Evolutionary conservation across 2,113 vertebrate species (phyloP).

Genomic region (Cavia aperea): DNA sequence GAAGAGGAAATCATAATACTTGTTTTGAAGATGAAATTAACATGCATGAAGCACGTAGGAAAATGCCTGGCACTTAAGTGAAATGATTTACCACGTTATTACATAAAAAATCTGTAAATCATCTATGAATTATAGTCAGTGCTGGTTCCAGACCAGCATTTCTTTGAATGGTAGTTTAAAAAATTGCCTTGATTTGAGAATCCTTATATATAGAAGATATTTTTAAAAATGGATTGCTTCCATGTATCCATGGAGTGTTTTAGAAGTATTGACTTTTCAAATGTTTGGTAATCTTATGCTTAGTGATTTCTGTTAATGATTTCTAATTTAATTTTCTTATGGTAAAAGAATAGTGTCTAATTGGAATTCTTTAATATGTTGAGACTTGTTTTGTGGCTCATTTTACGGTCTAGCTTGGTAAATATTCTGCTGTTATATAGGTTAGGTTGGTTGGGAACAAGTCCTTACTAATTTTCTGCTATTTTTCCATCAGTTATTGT

Average conservation of each 20-base stretch:
- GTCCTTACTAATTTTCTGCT: background rate
- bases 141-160: background rate
- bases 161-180: background rate
- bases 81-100: background rate
- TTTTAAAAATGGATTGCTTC: background rate
- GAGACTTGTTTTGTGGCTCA: background rate
- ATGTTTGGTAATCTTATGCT: constrained; percentile 16
- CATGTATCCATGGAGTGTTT: background rate
- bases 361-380: background rate
- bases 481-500: background rate
- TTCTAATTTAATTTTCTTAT: background rate
- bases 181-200: background rate
- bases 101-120: constrained; percentile 10
- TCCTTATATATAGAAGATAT: background rate
- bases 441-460: background rate
- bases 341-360: background rate
- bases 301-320: background rate
- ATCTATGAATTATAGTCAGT: background rate
- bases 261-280: background rate
- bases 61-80: background rate
- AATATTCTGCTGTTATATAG: background rate
- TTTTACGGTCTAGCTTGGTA: background rate
- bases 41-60: background rate
- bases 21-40: background rate
- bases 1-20: background rate